Conservation (phyloP, 2,888 invertebrate genomes). For the Auanema sp. region DNA sequence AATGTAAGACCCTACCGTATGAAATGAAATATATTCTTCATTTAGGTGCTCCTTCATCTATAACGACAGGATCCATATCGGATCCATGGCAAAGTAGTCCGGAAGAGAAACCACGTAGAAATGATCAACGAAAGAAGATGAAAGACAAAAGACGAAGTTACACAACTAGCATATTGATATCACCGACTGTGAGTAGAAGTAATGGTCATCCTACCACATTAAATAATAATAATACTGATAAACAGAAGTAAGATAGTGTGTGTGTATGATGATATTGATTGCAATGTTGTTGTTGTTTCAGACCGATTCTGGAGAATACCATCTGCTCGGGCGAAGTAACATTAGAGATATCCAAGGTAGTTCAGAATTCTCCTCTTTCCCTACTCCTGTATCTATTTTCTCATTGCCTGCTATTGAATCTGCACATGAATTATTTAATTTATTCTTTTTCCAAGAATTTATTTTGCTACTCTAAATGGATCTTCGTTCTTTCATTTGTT, state of each 20-base stretch:
- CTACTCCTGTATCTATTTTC: too few species aligned
- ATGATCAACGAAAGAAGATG: constrained; percentile 18
- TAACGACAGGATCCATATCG: too few species aligned
- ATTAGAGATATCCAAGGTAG: too few species aligned
- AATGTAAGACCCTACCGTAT: neutral
- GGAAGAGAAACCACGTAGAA: constrained; percentile 19
- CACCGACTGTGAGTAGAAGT: constrained; percentile 29
- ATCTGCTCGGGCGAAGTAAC: too few species aligned
- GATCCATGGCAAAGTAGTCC: constrained; percentile 19
- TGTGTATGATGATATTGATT: too few species aligned
- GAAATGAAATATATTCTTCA: neutral
- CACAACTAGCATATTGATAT: constrained; percentile 60
- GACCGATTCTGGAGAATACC: neutral
- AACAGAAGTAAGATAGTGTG: constrained; percentile 3
- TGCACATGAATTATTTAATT: too few species aligned
- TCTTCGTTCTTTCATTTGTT: too few species aligned
- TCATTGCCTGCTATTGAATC: too few species aligned
- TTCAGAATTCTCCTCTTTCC: too few species aligned
- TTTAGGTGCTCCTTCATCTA: neutral
- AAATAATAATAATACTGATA: neutral
- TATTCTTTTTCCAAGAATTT: too few species aligned
- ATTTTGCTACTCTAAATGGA: too few species aligned
- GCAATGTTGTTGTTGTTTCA: neutral
- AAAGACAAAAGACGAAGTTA: constrained; percentile 53
- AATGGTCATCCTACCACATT: neutral